Evolutionary conservation across 1,140 invertebrate species (phyloP).

Genomic region (Drosophila athabasca): DNA sequence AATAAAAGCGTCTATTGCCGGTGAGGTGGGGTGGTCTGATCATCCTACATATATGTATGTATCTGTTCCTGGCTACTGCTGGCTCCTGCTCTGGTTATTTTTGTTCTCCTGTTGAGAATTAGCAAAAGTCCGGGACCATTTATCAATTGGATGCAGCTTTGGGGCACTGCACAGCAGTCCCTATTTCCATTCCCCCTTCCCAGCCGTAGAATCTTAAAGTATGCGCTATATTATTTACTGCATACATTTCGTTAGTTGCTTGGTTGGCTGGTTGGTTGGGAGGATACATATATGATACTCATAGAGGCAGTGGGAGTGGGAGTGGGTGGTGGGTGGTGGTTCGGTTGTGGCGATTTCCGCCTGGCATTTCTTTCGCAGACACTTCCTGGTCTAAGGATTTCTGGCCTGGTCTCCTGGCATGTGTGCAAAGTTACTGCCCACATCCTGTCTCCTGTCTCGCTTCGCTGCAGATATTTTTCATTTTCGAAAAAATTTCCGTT

Average conservation of each 20-base stretch:
- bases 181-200: too few species aligned
- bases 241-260: slow-evolving; percentile 26
- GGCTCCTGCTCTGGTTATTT: slow-evolving; percentile 1
- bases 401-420: slow-evolving; percentile 50
- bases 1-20: slow-evolving; percentile 8
- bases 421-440: slow-evolving; percentile 73
- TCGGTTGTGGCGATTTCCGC: slow-evolving; percentile 46
- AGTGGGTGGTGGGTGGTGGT: not conserved
- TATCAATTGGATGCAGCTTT: slow-evolving; percentile 50
- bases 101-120: slow-evolving; percentile 40
- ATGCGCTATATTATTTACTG: slow-evolving; percentile 57
- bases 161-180: not conserved
- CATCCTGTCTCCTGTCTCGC: slow-evolving; percentile 44
- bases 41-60: too few species aligned
- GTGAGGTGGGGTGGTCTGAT: too few species aligned
- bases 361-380: slow-evolving; percentile 48
- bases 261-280: not conserved
- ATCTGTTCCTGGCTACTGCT: too few species aligned
- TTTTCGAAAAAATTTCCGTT: slow-evolving; percentile 60
- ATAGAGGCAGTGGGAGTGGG: not conserved
- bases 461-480: slow-evolving; percentile 58
- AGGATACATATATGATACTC: too few species aligned
- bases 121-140: slow-evolving; percentile 48
- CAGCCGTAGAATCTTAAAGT: slow-evolving; percentile 39
- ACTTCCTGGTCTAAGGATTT: slow-evolving; percentile 43